Evolutionary conservation across 2,113 vertebrate genomes (phyloP).

Genomic region (Turnix velox): DNA sequence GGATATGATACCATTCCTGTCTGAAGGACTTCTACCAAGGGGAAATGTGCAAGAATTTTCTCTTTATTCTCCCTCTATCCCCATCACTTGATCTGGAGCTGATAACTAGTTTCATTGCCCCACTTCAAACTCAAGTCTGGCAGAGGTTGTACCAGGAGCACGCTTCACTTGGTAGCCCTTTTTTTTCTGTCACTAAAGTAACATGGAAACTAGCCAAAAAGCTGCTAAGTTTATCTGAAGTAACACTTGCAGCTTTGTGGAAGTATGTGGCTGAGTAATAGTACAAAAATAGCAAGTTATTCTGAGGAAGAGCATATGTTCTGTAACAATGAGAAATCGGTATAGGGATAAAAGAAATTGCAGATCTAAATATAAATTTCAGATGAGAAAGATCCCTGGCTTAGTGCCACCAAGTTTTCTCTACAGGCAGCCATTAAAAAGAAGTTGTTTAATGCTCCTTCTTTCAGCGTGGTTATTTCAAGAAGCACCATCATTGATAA

Average conservation of each 20-base stretch:
- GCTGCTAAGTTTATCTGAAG: slow-evolving; percentile 70
- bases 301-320: slow-evolving; percentile 78
- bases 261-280: slow-evolving; percentile 72
- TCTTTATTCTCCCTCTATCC: not conserved
- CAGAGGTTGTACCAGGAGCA: not conserved
- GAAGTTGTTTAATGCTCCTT: slow-evolving; percentile 1
- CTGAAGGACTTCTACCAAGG: not conserved
- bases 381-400: slow-evolving; percentile 11
- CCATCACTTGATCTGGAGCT: not conserved
- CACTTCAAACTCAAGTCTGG: not conserved
- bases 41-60: not conserved
- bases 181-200: not conserved
- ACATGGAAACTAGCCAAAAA: slow-evolving; percentile 46
- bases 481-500: not conserved
- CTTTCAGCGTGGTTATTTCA: slow-evolving; percentile 2
- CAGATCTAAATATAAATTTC: slow-evolving; percentile 50
- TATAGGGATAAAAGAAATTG: slow-evolving; percentile 67
- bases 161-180: not conserved
- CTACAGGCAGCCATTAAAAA: not conserved
- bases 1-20: slow-evolving; percentile 27
- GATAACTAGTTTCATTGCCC: not conserved
- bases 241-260: slow-evolving; percentile 72
- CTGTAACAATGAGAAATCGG: slow-evolving; percentile 72
- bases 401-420: not conserved
- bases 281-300: slow-evolving; percentile 76